A percentile compares a stretch with the other conserved stretches of the same genome.
phyloP scores from a whole-genome alignment of 2,888 invertebrate genomes.

The Polylopha cassiicola region DNA sequence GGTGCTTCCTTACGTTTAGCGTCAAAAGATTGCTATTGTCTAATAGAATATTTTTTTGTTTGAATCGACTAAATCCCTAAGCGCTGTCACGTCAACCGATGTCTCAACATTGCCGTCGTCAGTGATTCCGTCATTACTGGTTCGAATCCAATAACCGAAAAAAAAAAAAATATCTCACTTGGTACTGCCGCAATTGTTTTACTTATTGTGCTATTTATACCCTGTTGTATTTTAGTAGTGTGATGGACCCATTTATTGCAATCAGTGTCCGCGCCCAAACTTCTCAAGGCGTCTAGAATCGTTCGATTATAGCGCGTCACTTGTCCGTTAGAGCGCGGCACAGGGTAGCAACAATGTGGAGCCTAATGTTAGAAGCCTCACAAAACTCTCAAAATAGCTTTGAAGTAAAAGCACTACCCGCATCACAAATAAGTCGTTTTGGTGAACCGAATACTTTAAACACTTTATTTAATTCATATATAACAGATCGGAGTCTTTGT shows the following conservation, averaged over 20 bases:
- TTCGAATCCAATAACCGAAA: too few species aligned
- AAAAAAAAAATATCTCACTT: too few species aligned
- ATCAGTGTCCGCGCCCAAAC: conserved; percentile 26
- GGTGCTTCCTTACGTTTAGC: too few species aligned
- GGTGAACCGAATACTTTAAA: conserved; percentile 30
- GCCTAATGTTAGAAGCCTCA: conserved; percentile 21
- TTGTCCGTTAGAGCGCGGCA: conserved; percentile 26
- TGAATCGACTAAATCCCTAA: too few species aligned
- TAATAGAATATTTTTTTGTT: too few species aligned
- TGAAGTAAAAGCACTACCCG: conserved; percentile 30
- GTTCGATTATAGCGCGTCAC: conserved; percentile 29
- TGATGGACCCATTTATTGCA: conserved; percentile 26
- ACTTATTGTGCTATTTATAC: too few species aligned
- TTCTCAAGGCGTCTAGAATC: conserved; percentile 26
- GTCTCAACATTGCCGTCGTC: too few species aligned
- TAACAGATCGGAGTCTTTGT: conserved; percentile 22
- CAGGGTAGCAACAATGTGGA: conserved; percentile 23
- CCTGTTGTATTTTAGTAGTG: conserved; percentile 28
- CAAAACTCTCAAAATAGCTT: conserved; percentile 26
- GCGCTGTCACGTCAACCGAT: too few species aligned
- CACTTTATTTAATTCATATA: conserved; percentile 27
- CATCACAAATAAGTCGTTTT: conserved; percentile 27
- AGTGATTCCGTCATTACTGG: too few species aligned
- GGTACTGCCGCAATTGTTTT: too few species aligned
- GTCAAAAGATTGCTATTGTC: too few species aligned